Evolutionary conservation across 2,888 invertebrate genomes (phyloP).

Genomic region (Eilema caniola): DNA sequence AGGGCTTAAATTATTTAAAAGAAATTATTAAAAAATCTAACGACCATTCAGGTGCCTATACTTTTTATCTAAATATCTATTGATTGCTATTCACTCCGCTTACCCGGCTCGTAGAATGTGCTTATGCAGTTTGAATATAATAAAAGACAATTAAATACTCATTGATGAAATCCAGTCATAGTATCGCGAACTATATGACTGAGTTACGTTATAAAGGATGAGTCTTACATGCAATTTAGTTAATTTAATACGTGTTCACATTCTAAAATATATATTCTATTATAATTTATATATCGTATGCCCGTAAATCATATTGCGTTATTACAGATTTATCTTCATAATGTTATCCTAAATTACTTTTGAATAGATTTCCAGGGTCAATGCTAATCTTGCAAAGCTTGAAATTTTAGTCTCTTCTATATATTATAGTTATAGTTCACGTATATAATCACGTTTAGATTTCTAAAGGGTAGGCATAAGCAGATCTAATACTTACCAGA

Average conservation of each 20-base stretch:
- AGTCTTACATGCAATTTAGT: not conserved
- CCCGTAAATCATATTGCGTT: not conserved
- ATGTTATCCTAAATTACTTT: not conserved
- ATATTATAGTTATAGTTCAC: not conserved
- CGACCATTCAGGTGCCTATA: no score
- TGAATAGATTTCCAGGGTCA: not conserved
- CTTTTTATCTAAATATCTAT: no score
- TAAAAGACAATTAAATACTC: not conserved
- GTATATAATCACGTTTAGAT: not conserved
- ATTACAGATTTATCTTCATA: not conserved
- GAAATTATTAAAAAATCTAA: no score
- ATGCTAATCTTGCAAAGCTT: not conserved
- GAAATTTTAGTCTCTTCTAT: not conserved
- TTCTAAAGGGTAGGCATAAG: not conserved
- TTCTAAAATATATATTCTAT: not conserved
- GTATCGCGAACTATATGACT: not conserved
- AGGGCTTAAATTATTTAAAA: no score
- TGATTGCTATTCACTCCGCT: no score
- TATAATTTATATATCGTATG: not conserved
- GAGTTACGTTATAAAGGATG: not conserved
- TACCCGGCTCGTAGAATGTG: not conserved
- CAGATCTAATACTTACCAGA: not conserved
- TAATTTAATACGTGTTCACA: not conserved
- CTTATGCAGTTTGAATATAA: not conserved
- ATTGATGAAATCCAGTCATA: not conserved